Evolutionary conservation across 2,888 invertebrate genomes (phyloP).

Genomic region (Drosophila phalerata): DNA sequence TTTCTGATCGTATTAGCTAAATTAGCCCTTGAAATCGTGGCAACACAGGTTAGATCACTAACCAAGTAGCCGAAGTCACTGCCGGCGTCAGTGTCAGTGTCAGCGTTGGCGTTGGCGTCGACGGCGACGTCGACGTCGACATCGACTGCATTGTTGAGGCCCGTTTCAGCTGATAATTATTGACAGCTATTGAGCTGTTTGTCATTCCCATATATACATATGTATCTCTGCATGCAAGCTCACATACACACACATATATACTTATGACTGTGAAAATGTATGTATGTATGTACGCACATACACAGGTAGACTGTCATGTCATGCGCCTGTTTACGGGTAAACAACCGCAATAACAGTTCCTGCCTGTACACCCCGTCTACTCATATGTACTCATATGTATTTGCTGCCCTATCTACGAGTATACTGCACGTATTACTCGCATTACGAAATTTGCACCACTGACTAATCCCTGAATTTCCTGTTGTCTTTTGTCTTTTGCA

Average conservation of each 20-base stretch:
- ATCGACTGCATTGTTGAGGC: constrained; percentile 29
- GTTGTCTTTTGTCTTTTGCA: constrained; percentile 81
- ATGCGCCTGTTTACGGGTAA: constrained; percentile 32
- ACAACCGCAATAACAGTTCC: constrained; percentile 31
- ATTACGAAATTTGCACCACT: constrained; percentile 25
- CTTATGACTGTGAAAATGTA: neutral
- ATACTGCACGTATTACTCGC: constrained; percentile 19
- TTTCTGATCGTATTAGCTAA: neutral
- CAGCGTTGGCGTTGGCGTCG: neutral
- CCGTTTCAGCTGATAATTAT: constrained; percentile 63
- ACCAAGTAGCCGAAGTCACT: constrained; percentile 1
- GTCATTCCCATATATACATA: constrained; percentile 35
- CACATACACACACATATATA: neutral
- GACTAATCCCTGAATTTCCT: constrained; percentile 56
- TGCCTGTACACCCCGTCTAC: neutral
- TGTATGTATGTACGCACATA: too few relatives aligned
- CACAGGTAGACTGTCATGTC: too few relatives aligned
- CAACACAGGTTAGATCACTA: neutral
- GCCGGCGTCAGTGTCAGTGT: constrained; percentile 2
- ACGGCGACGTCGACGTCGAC: constrained; percentile 9
- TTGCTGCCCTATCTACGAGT: constrained; percentile 1
- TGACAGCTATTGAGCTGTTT: constrained; percentile 50
- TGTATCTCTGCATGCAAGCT: constrained; percentile 3
- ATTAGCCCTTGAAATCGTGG: neutral
- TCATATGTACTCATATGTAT: neutral